Base-by-base conservation (phyloP, 2,888 invertebrate species). In the Volucella inflata region DNA sequence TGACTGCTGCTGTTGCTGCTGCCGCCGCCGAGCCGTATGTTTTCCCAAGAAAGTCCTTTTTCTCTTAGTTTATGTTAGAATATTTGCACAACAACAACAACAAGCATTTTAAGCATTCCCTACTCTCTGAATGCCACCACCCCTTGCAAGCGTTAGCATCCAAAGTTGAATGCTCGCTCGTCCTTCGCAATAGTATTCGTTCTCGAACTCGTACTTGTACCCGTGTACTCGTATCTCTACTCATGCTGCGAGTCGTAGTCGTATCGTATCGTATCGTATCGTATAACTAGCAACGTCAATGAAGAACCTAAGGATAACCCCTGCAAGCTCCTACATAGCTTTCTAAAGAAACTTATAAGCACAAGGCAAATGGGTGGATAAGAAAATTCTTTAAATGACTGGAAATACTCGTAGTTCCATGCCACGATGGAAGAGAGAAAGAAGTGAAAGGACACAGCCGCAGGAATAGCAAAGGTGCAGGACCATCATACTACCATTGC, bases 81-180 rank as follows among this genome's bases (percentile, higher is more conserved):
- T 85, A 72, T 85, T 85, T 85, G 81, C 57, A 16, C 81, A 85
- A 80, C 71, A 85, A 81, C 81, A 71, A 75, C 71, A 85, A 85
- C 81, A 71, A 75, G 46, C 57, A 62, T 67, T 55, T 62, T 11
- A 55, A 48, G 16, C 48, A 30, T 50, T 17, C 64, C 1, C 12
- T 8, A 0, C n/a, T 11, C 14, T 11, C 6, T 30, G 6, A 30
- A 30, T 30, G 16, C 51, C 21, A 30, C 3, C 14, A 30, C 8
- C 40, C 40, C 50, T 30, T 30, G 30, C 30, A 30, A 30, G 30
- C 6, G 4, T 6, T 68, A 60, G 55, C 68, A 81, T 81, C 64
- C 62, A 72, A 60, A 81, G 85, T 85, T 85, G 85, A 85, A 85
- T 77, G 85, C 85, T 77, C 85, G 80, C 59, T 85, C 80, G 80